These are phyloP conservation scores for Ochropacha duplaris DNA, from an alignment of 2,888 invertebrate species.

Conservation along the genomic window DNA sequence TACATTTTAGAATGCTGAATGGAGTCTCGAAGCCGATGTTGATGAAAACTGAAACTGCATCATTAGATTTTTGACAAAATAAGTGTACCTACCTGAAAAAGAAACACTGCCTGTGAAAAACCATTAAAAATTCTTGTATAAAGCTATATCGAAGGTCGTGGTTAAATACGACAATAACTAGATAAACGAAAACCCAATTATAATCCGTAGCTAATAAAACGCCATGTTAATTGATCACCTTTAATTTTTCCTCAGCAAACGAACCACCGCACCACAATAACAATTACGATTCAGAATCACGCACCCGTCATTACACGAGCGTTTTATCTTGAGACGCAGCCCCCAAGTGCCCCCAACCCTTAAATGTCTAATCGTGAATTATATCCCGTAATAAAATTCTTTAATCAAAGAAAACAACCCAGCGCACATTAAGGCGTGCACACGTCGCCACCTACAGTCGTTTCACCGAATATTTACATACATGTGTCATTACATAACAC, in stretches of 20 bases:
- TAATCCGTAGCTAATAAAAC: not conserved
- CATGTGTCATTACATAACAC: slow-evolving; percentile 77
- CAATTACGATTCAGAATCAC: slow-evolving; percentile 80
- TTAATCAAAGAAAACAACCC: slow-evolving; percentile 83
- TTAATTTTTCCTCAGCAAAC: slow-evolving; percentile 32
- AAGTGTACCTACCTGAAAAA: too few relatives aligned
- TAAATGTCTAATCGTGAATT: slow-evolving; percentile 82
- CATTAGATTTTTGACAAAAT: too few relatives aligned
- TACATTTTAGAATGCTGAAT: too few relatives aligned
- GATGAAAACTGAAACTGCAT: too few relatives aligned
- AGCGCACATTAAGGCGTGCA: slow-evolving; percentile 75
- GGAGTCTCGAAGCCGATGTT: too few relatives aligned
- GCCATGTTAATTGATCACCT: not conserved
- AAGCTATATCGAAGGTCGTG: too few relatives aligned
- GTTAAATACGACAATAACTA: not conserved
- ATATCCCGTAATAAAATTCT: slow-evolving; percentile 82
- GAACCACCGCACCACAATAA: slow-evolving; percentile 47
- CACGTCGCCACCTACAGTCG: slow-evolving; percentile 79
- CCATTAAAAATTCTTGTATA: too few relatives aligned
- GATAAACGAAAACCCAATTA: not conserved
- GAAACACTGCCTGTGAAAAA: too few relatives aligned
- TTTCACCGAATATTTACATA: slow-evolving; percentile 81
- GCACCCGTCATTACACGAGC: slow-evolving; percentile 74
- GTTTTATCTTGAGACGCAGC: slow-evolving; percentile 74
- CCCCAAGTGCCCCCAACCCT: slow-evolving; percentile 73